phyloP scores from a whole-genome alignment of 1,140 invertebrate genomes.

The Drosophila fuyamai region DNA sequence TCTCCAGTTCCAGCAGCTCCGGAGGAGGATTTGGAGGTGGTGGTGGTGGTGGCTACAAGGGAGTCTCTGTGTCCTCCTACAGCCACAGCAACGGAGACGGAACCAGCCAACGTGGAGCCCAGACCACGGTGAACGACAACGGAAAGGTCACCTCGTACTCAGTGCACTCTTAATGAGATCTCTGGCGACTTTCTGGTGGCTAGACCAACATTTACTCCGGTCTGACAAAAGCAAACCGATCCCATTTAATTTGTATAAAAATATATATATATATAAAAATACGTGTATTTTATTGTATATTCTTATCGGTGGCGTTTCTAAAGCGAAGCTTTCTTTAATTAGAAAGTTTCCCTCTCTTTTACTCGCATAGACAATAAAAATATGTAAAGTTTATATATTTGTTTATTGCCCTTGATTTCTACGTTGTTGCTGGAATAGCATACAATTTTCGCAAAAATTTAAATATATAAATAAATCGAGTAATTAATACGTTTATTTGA shows the following conservation, averaged over 20 bases:
- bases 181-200: background rate
- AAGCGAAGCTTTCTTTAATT: constrained; percentile 54
- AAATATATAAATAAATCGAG: constrained; percentile 5
- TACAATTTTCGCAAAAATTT: constrained; percentile 8
- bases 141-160: constrained; percentile 88
- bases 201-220: background rate
- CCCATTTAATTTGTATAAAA: constrained; percentile 36
- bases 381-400: constrained; percentile 21
- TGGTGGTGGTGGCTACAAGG: constrained; percentile 85
- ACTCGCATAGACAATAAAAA: constrained; percentile 12
- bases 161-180: constrained; percentile 82
- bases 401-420: constrained; percentile 61
- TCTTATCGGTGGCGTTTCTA: constrained; percentile 33
- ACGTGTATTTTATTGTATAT: constrained; percentile 37
- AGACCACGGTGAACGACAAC: constrained; percentile 90
- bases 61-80: constrained; percentile 88
- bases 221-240: constrained; percentile 2
- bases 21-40: constrained; percentile 72
- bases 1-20: constrained; percentile 84
- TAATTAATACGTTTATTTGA: constrained; percentile 1
- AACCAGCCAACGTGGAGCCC: constrained; percentile 86
- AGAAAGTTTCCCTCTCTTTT: constrained; percentile 55
- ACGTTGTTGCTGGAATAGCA: background rate
- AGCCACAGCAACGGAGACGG: constrained; percentile 87
- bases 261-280: constrained; percentile 38